Evolutionary conservation across 2,113 vertebrate genomes (phyloP), one percentile per base, ranked within the genome.

Genomic region (Crotophaga sulcirostris): DNA sequence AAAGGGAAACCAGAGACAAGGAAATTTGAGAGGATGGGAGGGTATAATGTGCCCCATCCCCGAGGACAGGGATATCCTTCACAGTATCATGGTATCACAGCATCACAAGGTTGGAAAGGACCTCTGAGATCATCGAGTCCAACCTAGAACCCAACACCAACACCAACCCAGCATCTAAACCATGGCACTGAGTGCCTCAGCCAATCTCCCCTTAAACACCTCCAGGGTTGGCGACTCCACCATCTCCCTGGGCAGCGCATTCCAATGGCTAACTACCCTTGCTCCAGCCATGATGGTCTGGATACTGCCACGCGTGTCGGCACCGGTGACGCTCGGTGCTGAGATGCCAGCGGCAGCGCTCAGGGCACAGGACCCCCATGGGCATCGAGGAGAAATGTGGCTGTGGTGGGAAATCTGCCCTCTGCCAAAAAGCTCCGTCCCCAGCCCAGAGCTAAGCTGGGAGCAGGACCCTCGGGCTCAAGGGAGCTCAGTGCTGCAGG

Each of bases 271-370:
- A n/a, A n/a, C n/a, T n/a, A n/a, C n/a, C n/a, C n/a, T n/a, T n/a
- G n/a, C 72, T 66, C 51, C 9, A 5, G 10, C 59, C 19, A 26
- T 21, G 54, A 23, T 24, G 40, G 3, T 3, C 0, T 2, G 24
- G 16, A 33, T 23, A 16, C 14, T 45, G 16, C 74, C 7, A 1
- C 0, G 1, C 6, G 42, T 42, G n/a, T 20, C 3, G 1, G 36
- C 36, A 76, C 19, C 38, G 29, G n/a, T 0, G 12, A 2, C 2
- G 38, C 52, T 40, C 4, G 1, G 42, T 23, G 36, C 34, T 0
- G 0, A 31, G 42, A 8, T 8, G 33, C 31, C 10, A 7, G 18
- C 1, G 2, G 28, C 44, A 54, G 31, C 3, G 0, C 3, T 31
- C 40, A 2, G 19, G 56, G 20, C 29, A 20, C 17, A 12, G 25